A percentile compares a stretch with the other conserved stretches of the same genome.
Conservation (phyloP, 2,113 vertebrate species). For the Laticauda colubrina region DNA sequence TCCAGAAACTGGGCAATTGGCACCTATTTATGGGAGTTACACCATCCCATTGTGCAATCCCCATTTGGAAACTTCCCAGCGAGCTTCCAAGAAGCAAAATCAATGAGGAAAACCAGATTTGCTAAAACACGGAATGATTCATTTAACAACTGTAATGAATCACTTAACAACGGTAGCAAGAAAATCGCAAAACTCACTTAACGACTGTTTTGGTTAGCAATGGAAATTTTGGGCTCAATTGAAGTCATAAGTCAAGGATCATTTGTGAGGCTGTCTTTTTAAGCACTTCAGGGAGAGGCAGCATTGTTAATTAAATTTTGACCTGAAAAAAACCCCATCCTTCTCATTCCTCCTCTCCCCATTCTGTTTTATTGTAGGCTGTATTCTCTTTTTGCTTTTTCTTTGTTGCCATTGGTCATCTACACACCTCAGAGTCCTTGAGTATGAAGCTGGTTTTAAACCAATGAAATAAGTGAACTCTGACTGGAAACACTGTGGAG, state of each 20-base stretch:
- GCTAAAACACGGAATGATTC: background rate
- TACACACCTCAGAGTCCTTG: background rate
- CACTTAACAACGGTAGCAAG: background rate
- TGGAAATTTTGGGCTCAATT: background rate
- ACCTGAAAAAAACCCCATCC: background rate
- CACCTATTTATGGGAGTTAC: background rate
- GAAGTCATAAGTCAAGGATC: background rate
- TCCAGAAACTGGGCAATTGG: background rate
- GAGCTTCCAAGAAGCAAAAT: background rate
- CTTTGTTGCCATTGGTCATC: background rate
- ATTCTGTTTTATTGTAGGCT: background rate
- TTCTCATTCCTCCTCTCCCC: background rate
- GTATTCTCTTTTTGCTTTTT: background rate
- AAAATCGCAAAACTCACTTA: background rate
- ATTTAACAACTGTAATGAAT: background rate
- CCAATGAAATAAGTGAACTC: background rate
- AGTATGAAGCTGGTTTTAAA: background rate
- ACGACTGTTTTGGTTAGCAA: background rate
- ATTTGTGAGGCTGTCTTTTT: constrained; percentile 15
- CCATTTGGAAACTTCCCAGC: background rate
- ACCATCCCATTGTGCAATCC: background rate
- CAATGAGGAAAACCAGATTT: background rate
- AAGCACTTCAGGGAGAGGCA: background rate
- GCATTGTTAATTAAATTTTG: constrained; percentile 7
- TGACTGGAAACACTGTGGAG: background rate